Evolutionary conservation across 2,888 invertebrate genomes (phyloP).

Genomic region (Caenorhabditis zanzibari): DNA sequence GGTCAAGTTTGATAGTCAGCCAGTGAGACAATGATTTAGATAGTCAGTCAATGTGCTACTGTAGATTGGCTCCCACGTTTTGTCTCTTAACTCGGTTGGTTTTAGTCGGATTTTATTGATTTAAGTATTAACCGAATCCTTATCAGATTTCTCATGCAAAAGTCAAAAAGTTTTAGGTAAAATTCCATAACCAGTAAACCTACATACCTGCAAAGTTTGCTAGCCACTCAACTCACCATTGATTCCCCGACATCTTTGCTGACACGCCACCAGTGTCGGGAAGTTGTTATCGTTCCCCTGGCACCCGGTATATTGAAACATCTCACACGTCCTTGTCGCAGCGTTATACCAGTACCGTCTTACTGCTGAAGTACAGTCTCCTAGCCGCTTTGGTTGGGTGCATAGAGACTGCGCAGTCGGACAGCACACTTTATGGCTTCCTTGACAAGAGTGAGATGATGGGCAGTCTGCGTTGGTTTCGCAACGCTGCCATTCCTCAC

Average conservation of each 20-base stretch:
- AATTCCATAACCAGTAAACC: too few relatives aligned
- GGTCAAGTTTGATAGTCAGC: too few relatives aligned
- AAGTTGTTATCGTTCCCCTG: conserved; percentile 81
- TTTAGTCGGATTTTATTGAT: too few relatives aligned
- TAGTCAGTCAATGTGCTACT: too few relatives aligned
- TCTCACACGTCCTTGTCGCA: conserved; percentile 77
- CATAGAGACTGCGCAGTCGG: conserved; percentile 81
- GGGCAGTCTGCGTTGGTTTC: conserved; percentile 79
- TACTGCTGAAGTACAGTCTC: conserved; percentile 79
- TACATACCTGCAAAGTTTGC: too few relatives aligned
- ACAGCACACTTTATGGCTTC: conserved; percentile 81
- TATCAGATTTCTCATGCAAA: too few relatives aligned
- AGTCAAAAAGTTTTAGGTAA: too few relatives aligned
- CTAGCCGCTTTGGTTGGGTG: conserved; percentile 80
- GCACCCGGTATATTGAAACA: conserved; percentile 76
- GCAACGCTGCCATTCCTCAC: conserved; percentile 81
- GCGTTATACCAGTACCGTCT: conserved; percentile 81
- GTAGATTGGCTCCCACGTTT: too few relatives aligned
- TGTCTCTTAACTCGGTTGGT: too few relatives aligned
- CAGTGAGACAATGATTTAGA: too few relatives aligned
- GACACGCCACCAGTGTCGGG: conserved; percentile 76
- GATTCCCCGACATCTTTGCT: conserved; percentile 78
- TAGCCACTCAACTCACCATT: conserved; percentile 71
- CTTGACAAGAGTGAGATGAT: conserved; percentile 77
- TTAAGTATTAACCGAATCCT: too few relatives aligned